Evolutionary conservation across 2,888 invertebrate species (phyloP).

Genomic region (Biston betularia): DNA sequence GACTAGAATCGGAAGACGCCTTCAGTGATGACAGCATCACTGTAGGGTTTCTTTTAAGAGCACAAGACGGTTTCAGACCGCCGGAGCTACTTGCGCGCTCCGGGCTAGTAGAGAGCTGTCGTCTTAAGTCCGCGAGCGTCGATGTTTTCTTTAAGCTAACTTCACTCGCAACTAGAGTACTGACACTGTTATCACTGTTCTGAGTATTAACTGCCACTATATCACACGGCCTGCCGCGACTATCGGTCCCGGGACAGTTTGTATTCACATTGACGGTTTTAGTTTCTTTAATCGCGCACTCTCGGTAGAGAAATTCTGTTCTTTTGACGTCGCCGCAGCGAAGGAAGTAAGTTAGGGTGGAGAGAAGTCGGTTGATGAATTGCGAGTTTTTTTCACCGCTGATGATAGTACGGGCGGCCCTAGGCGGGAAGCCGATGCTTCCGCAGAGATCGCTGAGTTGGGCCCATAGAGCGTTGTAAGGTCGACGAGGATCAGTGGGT

Average conservation of each 20-base stretch:
- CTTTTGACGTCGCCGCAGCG: slow-evolving; percentile 91
- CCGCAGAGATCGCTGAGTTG: slow-evolving; percentile 95
- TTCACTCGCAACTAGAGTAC: slow-evolving; percentile 66
- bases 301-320: slow-evolving; percentile 71
- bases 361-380: slow-evolving; percentile 90
- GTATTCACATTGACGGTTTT: slow-evolving; percentile 60
- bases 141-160: slow-evolving; percentile 68
- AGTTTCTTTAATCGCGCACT: slow-evolving; percentile 68
- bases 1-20: slow-evolving; percentile 71
- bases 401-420: slow-evolving; percentile 92
- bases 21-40: slow-evolving; percentile 62
- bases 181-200: slow-evolving; percentile 68
- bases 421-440: slow-evolving; percentile 92
- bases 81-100: slow-evolving; percentile 56
- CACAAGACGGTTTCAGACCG: slow-evolving; percentile 54
- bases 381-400: slow-evolving; percentile 88
- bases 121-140: slow-evolving; percentile 69
- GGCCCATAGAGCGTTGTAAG: slow-evolving; percentile 96
- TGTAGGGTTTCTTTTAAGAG: slow-evolving; percentile 68
- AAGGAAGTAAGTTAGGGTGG: slow-evolving; percentile 94
- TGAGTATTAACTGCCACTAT: slow-evolving; percentile 65
- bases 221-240: slow-evolving; percentile 49
- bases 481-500: slow-evolving; percentile 57
- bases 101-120: slow-evolving; percentile 73
- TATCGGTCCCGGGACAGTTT: slow-evolving; percentile 51